Evolutionary conservation across 2,888 invertebrate genomes (phyloP).

Genomic region (Agrypnus murinus): DNA sequence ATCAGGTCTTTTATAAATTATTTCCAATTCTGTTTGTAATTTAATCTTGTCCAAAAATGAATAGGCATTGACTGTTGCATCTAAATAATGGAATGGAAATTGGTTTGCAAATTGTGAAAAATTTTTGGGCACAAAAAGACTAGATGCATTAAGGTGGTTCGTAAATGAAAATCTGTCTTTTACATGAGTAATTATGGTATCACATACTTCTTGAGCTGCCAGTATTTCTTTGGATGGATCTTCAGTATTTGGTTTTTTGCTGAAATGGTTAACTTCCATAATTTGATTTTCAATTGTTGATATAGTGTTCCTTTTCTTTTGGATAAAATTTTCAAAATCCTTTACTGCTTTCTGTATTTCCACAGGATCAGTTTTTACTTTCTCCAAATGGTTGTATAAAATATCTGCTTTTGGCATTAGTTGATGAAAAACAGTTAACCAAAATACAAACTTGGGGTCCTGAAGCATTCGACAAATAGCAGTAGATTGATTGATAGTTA

Average conservation of each 20-base stretch:
- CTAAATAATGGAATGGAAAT: conserved; percentile 17
- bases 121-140: conserved; percentile 26
- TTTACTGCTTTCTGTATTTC: not conserved
- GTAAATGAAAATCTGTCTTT: conserved; percentile 31
- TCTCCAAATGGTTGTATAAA: conserved; percentile 27
- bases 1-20: not conserved
- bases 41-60: no score
- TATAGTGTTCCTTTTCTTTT: no score
- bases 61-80: not conserved
- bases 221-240: no score
- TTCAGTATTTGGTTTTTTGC: no score
- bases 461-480: conserved; percentile 2
- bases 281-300: not conserved
- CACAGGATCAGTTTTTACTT: not conserved
- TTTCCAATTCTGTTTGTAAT: not conserved
- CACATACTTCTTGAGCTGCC: conserved; percentile 20
- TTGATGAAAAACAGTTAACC: conserved; percentile 30
- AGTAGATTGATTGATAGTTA: no score
- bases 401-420: no score
- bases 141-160: conserved; percentile 18
- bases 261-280: not conserved
- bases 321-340: conserved; percentile 4
- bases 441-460: conserved; percentile 27
- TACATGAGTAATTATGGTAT: conserved; percentile 18
- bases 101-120: conserved; percentile 5